Evolutionary conservation across 2,797 vertebrate species (phyloP), one percentile per base, ranked within the genome.

Genomic region (Macropodus opercularis): DNA sequence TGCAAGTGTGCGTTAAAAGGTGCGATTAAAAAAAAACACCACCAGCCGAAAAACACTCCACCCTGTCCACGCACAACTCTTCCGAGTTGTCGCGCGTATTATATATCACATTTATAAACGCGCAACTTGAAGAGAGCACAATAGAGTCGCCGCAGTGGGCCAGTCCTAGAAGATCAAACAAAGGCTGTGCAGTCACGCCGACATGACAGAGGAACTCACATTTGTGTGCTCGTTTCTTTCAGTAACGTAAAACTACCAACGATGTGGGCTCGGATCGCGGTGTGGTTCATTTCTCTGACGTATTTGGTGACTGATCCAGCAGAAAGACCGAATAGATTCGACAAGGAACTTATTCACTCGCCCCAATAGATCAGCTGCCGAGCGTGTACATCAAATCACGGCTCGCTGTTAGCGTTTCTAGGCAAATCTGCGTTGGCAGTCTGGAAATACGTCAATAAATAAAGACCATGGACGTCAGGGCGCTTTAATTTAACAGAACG

Each of bases 81-180:
- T 8, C 7, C 8, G 21, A 19, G 48, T 56, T 17, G 24, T 18
- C 29, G 55, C 36, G 38, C 51, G 29, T 14, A 24, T 7, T 34
- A 34, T 22, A 22, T 34, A 59, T 43, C 12, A 42, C 12, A 59
- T 3, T 14, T 32, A 41, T 29, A 23, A 31, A 21, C 18, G 34
- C 41, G 63, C 40, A 53, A 59, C 9, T 36, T 3, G 21, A 14
- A 48, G 21, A 12, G 21, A 12, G 55, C 79, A 83, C 71, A 79
- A 83, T 51, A 18, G 75, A 18, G 40, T 63, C 46, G 69, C 63
- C 24, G 63, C 62, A 23, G 65, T 23, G 80, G 85, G 69, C 55
- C 79, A 62, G 67, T 70, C 57, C 64, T 43, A 38, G 29, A 15
- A 59, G 60, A 78, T 69, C 56, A 79, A 39, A 88, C 87, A 88